These are phyloP conservation scores for Bembecia ichneumoniformis DNA, from an alignment of 2,888 invertebrate genomes.

Conservation along the genomic window DNA sequence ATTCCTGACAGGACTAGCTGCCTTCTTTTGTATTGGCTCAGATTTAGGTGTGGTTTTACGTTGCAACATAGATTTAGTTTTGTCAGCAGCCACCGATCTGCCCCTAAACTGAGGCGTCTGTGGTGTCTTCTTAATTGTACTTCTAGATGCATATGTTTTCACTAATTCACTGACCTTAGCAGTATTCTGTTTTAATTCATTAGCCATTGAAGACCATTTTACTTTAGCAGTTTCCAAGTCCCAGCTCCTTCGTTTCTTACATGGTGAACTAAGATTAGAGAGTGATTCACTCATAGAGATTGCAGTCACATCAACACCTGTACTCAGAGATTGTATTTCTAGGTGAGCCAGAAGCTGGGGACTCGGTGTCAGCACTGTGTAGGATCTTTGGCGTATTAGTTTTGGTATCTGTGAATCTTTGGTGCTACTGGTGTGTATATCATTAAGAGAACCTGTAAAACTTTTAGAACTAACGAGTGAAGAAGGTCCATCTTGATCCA, in stretches of 20 bases:
- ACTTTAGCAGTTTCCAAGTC: slow-evolving; percentile 60
- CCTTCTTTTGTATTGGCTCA: slow-evolving; percentile 29
- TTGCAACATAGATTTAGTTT: slow-evolving; percentile 18
- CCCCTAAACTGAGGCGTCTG: slow-evolving; percentile 11
- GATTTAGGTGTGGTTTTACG: slow-evolving; percentile 29
- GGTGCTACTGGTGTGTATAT: slow-evolving; percentile 44
- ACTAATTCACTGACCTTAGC: slow-evolving; percentile 12
- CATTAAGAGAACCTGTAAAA: slow-evolving; percentile 60
- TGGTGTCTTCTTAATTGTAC: slow-evolving; percentile 5
- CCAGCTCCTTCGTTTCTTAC: slow-evolving; percentile 60
- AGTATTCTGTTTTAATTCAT: slow-evolving; percentile 40
- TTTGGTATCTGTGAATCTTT: slow-evolving; percentile 36
- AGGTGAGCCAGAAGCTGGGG: slow-evolving; percentile 79
- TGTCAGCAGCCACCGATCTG: slow-evolving; percentile 27
- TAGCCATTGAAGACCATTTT: slow-evolving; percentile 66
- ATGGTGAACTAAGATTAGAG: slow-evolving; percentile 37
- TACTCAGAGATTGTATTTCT: slow-evolving; percentile 60
- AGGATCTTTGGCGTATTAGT: slow-evolving; percentile 81
- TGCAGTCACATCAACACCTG: slow-evolving; percentile 57
- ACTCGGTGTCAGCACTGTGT: slow-evolving; percentile 83
- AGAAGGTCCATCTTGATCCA: slow-evolving; percentile 34
- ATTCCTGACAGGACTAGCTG: slow-evolving; percentile 26
- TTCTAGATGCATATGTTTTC: slow-evolving; percentile 3
- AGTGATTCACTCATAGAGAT: slow-evolving; percentile 67
- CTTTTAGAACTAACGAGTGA: slow-evolving; percentile 46